Base-by-base conservation (phyloP, 1,140 invertebrate species). In the Aleiodes sp. region DNA sequence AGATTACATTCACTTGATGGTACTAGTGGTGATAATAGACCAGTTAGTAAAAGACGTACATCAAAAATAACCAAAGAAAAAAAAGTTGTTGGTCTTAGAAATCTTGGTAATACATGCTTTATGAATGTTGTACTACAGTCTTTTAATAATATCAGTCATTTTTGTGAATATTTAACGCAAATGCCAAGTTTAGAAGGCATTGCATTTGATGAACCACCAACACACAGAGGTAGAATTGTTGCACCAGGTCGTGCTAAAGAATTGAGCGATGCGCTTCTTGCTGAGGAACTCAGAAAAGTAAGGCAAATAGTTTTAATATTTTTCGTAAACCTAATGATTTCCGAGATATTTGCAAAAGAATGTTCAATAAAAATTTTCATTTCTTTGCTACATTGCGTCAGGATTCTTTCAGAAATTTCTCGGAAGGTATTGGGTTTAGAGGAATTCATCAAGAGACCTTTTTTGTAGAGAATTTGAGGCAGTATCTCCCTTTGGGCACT, bases 101-200 rank as follows among this genome's bases (percentile, higher is more conserved):
- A 96, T 87, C 87, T 95, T 80, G 94, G 94, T 70, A 96, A 96
- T 79, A 95, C 94, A 69, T 95, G 94, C 83, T 96, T 95, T 83
- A 96, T 96, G 94, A 95, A 94, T 86, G 92, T 93, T 65, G 93
- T 95, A 43, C 86, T 95, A 64, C 94, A 96, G 79, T 94, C 93
- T 73, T 88, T 96, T 76, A 94, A 93, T 81, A 94, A 95, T 84
- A 94, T 95, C 78, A 91, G 93, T 79, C 91, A 94, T 77, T 95
- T 95, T 84, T 93, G 92, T 84, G 91, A 90, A 71, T 94, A 94
- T 80, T 92, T 95, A 71, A 94, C 92, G 81, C 90, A 92, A 75
- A 86, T 94, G 76, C 93, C 93, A 4, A 92, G 92, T 14, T 82
- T 94, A 61, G 92, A 94, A 76, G 82, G 86, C 39, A 89, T 84